These are phyloP conservation scores for Toxotes lorentzi DNA, from an alignment of 2,797 vertebrate species.

Conservation along the genomic window DNA sequence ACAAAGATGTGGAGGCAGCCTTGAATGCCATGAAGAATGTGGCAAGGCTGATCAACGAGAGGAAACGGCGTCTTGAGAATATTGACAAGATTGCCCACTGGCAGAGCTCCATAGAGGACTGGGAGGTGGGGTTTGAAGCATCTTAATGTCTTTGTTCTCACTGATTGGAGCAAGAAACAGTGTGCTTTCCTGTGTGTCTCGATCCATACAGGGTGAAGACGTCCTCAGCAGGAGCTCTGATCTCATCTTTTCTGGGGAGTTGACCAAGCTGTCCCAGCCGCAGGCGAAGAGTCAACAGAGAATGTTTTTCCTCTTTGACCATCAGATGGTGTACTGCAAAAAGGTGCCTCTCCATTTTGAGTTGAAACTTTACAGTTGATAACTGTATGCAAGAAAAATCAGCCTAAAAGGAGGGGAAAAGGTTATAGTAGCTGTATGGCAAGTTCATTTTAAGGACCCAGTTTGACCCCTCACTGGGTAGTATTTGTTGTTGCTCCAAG, in stretches of 20 bases:
- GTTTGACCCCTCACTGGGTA: not conserved
- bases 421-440: not conserved
- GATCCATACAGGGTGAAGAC: conserved; percentile 90
- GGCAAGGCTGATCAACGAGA: conserved; percentile 94
- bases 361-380: not conserved
- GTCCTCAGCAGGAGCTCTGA: conserved; percentile 94
- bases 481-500: not conserved
- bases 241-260: conserved; percentile 95
- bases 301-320: conserved; percentile 98
- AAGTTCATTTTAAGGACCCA: too few species aligned
- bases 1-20: conserved; percentile 95
- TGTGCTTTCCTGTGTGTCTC: conserved; percentile 24
- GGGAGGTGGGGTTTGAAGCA: conserved; percentile 88
- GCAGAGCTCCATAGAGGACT: conserved; percentile 96
- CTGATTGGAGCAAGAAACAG: not conserved
- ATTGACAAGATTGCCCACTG: conserved; percentile 97
- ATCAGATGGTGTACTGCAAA: conserved; percentile 97
- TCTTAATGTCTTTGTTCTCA: conserved; percentile 1
- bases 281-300: conserved; percentile 95
- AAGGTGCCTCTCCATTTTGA: conserved; percentile 84
- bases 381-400: not conserved
- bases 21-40: conserved; percentile 98
- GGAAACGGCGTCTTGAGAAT: conserved; percentile 96
- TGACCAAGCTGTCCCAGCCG: conserved; percentile 92
- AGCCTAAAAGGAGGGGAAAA: not conserved